phyloP scores from a whole-genome alignment of 2,113 vertebrate species.

The Cochlearius cochlearius region DNA sequence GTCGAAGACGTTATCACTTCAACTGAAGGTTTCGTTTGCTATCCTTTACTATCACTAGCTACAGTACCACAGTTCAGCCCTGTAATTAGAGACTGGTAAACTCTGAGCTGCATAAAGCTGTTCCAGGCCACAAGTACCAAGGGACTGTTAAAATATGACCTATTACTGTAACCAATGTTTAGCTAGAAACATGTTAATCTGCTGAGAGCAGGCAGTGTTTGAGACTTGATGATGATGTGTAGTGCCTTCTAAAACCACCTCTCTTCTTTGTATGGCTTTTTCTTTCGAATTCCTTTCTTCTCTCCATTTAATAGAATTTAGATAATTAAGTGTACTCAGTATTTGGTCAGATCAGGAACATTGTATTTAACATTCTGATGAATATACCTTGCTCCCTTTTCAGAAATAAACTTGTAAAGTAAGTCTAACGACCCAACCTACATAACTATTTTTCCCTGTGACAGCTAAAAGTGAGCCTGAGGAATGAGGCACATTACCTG shows the following conservation, averaged over 20 bases:
- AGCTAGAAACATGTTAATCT: not conserved
- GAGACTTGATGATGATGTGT: not conserved
- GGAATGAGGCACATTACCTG: not conserved
- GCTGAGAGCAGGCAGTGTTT: not conserved
- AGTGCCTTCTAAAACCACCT: not conserved
- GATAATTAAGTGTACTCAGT: not conserved
- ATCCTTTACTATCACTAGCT: not conserved
- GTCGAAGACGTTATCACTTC: not conserved
- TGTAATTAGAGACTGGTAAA: not conserved
- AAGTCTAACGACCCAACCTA: not conserved
- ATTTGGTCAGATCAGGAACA: not conserved
- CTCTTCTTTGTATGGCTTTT: not conserved
- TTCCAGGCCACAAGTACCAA: not conserved
- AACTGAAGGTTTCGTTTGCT: not conserved
- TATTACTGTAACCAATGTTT: not conserved
- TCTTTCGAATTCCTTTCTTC: not conserved
- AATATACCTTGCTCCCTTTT: not conserved
- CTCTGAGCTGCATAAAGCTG: not conserved
- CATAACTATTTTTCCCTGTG: not conserved
- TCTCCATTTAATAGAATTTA: not conserved
- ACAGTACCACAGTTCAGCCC: not conserved
- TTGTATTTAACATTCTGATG: not conserved
- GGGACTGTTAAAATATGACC: not conserved
- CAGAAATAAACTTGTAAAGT: not conserved
- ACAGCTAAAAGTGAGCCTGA: not conserved